Percentiles rank a stretch among this genome's conserved stretches.
Evolutionary conservation across 2,797 vertebrate species (phyloP).

Genomic region (Nyctibius grandis): DNA sequence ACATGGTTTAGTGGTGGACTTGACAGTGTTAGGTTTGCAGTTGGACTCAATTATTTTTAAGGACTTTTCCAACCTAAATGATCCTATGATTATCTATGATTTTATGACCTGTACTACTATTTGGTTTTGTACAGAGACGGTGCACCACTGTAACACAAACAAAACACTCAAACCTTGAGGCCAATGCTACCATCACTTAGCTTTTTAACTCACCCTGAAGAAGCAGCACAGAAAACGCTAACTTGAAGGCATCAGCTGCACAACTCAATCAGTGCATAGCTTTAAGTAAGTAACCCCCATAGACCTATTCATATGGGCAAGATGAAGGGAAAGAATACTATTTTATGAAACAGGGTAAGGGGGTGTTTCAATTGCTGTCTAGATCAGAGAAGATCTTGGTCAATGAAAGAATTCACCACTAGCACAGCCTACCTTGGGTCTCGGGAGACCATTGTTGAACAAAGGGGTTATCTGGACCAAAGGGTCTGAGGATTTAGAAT

Average conservation of each 20-base stretch:
- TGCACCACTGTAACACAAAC: neutral
- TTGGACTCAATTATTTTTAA: neutral
- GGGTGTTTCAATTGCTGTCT: neutral
- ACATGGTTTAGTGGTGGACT: neutral
- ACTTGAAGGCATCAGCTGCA: neutral
- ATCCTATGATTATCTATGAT: neutral
- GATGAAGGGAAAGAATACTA: neutral
- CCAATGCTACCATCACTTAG: neutral
- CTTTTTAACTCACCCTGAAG: neutral
- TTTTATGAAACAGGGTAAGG: neutral
- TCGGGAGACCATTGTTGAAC: neutral
- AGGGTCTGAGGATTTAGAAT: neutral
- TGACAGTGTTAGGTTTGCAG: neutral
- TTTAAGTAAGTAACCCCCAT: neutral
- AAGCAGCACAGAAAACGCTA: neutral
- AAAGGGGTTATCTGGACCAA: neutral
- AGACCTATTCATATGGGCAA: neutral
- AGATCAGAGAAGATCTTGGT: neutral
- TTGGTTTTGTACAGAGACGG: neutral
- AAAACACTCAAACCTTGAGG: neutral
- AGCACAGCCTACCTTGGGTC: neutral
- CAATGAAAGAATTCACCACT: neutral
- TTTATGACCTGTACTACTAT: neutral
- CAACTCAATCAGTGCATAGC: neutral
- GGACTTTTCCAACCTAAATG: neutral